Evolutionary conservation across 1,140 invertebrate species (phyloP).

Genomic region (Drosophila sp.): DNA sequence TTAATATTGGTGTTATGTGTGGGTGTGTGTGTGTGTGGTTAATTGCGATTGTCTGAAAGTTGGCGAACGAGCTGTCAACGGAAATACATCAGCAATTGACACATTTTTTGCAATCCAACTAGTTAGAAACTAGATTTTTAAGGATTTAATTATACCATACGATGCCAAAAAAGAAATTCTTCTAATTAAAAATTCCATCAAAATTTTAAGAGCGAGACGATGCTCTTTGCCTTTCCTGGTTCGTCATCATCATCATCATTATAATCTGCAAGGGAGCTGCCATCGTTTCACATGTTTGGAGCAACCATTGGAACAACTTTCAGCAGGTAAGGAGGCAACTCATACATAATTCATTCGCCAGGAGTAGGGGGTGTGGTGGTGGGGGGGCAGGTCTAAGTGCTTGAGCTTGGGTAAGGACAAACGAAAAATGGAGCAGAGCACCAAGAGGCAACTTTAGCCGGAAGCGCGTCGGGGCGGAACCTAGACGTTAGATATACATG

Average conservation of each 20-base stretch:
- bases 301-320: conserved; percentile 55
- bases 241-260: conserved; percentile 32
- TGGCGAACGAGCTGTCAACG: not conserved
- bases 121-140: conserved; percentile 1
- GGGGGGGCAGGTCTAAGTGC: conserved; percentile 56
- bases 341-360: conserved; percentile 75
- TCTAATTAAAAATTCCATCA: conserved; percentile 75
- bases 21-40: conserved; percentile 3
- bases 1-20: conserved; percentile 2
- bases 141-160: conserved; percentile 1
- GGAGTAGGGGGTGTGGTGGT: conserved; percentile 34
- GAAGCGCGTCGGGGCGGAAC: conserved; percentile 58
- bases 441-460: conserved; percentile 23
- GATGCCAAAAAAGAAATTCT: conserved; percentile 25
- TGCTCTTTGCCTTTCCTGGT: conserved; percentile 18
- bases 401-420: conserved; percentile 28
- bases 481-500: conserved; percentile 23
- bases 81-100: conserved; percentile 6
- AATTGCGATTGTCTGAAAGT: conserved; percentile 9
- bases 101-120: not conserved
- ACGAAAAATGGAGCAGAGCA: not conserved
- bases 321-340: conserved; percentile 34
- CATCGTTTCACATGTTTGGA: conserved; percentile 51
- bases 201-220: conserved; percentile 37
- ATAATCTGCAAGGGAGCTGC: conserved; percentile 55